Percentiles rank a stretch among this genome's conserved stretches.
Evolutionary conservation across 2,888 invertebrate species (phyloP).

Genomic region (Dysmachus trigonus): DNA sequence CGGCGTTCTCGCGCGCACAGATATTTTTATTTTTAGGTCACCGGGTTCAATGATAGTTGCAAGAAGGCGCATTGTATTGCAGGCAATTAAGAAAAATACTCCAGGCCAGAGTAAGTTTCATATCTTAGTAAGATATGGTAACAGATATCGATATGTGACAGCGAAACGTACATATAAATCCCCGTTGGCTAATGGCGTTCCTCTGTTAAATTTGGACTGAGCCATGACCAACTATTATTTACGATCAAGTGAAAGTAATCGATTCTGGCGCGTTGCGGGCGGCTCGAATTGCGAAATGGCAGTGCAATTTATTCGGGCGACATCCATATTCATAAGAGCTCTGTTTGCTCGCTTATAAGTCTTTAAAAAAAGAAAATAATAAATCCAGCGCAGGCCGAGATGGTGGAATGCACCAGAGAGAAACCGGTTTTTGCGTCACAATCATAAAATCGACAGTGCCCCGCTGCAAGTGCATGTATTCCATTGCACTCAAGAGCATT

Average conservation of each 20-base stretch:
- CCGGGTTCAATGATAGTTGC: constrained; percentile 32
- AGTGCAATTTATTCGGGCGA: not conserved
- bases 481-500: constrained; percentile 32
- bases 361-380: not conserved
- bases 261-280: not conserved
- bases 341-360: not conserved
- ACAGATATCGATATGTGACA: not conserved
- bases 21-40: constrained; percentile 41
- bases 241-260: constrained; percentile 28
- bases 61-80: not conserved
- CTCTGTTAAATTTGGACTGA: not conserved
- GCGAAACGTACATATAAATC: not conserved
- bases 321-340: constrained; percentile 15
- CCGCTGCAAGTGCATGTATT: constrained; percentile 23
- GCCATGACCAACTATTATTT: not conserved
- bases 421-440: constrained; percentile 4
- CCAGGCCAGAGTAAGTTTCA: not conserved
- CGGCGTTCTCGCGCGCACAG: not conserved
- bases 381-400: not conserved
- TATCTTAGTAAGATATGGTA: not conserved
- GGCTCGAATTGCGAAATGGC: not conserved
- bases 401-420: not conserved
- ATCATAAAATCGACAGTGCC: constrained; percentile 17
- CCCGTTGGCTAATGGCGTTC: not conserved
- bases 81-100: constrained; percentile 15